phyloP scores from a whole-genome alignment of 2,888 invertebrate genomes.

The Brenthis ino region DNA sequence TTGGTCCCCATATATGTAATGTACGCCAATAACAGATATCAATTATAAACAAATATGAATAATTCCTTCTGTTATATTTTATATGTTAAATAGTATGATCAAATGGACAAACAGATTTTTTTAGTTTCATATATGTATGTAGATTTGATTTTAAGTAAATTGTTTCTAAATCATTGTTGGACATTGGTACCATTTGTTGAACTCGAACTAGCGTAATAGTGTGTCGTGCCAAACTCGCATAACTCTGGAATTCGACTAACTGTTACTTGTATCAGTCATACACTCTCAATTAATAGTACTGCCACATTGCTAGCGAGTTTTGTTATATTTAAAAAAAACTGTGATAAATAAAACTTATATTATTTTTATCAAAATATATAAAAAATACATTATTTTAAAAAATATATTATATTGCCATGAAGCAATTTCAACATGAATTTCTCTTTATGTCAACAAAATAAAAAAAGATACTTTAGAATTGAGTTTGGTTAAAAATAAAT shows the following conservation, averaged over 20 bases:
- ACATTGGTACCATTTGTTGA: conserved; percentile 1
- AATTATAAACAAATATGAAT: not conserved
- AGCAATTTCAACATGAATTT: too few relatives aligned
- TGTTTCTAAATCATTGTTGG: conserved; percentile 1
- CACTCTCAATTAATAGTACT: conserved; percentile 28
- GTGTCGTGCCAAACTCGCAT: conserved; percentile 52
- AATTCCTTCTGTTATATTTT: too few relatives aligned
- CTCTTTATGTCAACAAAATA: too few relatives aligned
- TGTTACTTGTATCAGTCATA: conserved; percentile 50
- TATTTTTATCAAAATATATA: not conserved
- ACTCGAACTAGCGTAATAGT: conserved; percentile 17
- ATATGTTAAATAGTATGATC: too few relatives aligned
- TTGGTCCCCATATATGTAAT: not conserved
- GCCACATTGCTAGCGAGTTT: not conserved
- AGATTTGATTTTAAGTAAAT: not conserved
- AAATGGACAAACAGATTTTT: too few relatives aligned
- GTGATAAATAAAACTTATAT: too few relatives aligned
- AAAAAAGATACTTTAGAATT: too few relatives aligned
- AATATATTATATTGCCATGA: too few relatives aligned
- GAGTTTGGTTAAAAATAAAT: too few relatives aligned
- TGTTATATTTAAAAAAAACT: too few relatives aligned
- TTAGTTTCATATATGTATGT: not conserved
- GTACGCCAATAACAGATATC: not conserved
- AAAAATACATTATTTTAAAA: not conserved
- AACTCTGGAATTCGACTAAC: conserved; percentile 45